Conservation (phyloP, 2,113 vertebrate genomes). For the Lophius piscatorius region DNA sequence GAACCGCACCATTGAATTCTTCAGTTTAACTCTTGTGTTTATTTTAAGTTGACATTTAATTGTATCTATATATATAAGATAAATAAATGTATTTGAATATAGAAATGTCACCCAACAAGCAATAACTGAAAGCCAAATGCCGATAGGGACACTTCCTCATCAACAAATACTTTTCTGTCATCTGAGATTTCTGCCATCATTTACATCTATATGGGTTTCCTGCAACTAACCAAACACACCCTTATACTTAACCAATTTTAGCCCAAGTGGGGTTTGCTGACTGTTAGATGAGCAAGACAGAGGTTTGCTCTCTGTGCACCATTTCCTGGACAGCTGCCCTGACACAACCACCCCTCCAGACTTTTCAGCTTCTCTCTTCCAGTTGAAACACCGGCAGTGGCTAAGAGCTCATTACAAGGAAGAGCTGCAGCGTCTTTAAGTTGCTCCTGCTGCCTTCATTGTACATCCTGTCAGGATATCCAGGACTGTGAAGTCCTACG, state of each 20-base stretch:
- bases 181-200: constrained; percentile 10
- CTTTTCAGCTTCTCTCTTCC: constrained; percentile 14
- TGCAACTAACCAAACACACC: constrained; percentile 19
- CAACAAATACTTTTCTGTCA: background rate
- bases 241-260: constrained; percentile 17
- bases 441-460: constrained; percentile 18
- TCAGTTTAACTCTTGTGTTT: too few relatives aligned
- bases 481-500: constrained; percentile 53
- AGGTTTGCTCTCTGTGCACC: constrained; percentile 26
- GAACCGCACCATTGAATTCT: too few relatives aligned
- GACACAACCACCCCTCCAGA: background rate
- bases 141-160: constrained; percentile 33
- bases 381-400: constrained; percentile 13
- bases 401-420: constrained; percentile 36
- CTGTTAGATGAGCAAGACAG: constrained; percentile 27
- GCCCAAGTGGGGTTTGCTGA: constrained; percentile 13
- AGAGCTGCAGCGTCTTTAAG: constrained; percentile 34
- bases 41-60: too few relatives aligned
- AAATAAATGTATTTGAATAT: too few relatives aligned
- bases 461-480: constrained; percentile 68
- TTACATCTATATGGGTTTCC: constrained; percentile 30
- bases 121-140: constrained; percentile 7
- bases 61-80: too few relatives aligned
- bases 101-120: too few relatives aligned
- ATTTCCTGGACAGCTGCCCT: constrained; percentile 59